Evolutionary conservation across 2,797 vertebrate species (phyloP).

Genomic region (Amphiprion clarkii): DNA sequence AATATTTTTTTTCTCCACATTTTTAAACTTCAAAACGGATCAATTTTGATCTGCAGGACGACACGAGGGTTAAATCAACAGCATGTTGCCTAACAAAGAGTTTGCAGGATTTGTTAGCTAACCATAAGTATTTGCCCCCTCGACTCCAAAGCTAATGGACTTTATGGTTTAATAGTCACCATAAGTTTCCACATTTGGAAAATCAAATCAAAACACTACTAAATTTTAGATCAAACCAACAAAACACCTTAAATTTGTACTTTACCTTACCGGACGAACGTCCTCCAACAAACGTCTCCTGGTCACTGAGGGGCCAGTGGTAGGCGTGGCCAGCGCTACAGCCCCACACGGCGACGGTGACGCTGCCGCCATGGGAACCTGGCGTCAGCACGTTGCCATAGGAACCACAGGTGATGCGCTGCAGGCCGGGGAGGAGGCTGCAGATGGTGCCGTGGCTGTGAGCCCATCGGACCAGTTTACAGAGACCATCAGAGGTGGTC

Average conservation of each 20-base stretch:
- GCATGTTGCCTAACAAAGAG: too few species aligned
- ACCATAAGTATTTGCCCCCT: too few species aligned
- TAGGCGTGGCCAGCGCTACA: conserved; percentile 92
- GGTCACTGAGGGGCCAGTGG: conserved; percentile 88
- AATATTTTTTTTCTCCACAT: too few species aligned
- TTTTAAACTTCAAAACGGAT: too few species aligned
- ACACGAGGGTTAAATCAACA: too few species aligned
- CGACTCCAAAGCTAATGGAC: too few species aligned
- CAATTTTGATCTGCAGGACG: too few species aligned
- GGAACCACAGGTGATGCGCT: conserved; percentile 84
- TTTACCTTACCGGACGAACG: conserved; percentile 39
- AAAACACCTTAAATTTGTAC: not conserved
- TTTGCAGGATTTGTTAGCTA: too few species aligned
- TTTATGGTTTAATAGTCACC: too few species aligned
- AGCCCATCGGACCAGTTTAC: conserved; percentile 94
- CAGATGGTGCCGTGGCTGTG: conserved; percentile 96
- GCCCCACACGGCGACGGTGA: conserved; percentile 88
- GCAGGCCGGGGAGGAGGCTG: conserved; percentile 92
- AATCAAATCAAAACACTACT: too few species aligned
- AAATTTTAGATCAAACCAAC: too few species aligned
- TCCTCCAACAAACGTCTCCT: conserved; percentile 36
- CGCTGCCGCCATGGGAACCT: not conserved
- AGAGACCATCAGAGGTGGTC: conserved; percentile 88
- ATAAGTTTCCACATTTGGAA: too few species aligned
- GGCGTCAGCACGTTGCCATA: conserved; percentile 69